Percentiles rank a stretch among this genome's conserved stretches.
Evolutionary conservation across 64 coral and sea anemone species (phyloP).

Genomic region (Actinia tenebrosa): DNA sequence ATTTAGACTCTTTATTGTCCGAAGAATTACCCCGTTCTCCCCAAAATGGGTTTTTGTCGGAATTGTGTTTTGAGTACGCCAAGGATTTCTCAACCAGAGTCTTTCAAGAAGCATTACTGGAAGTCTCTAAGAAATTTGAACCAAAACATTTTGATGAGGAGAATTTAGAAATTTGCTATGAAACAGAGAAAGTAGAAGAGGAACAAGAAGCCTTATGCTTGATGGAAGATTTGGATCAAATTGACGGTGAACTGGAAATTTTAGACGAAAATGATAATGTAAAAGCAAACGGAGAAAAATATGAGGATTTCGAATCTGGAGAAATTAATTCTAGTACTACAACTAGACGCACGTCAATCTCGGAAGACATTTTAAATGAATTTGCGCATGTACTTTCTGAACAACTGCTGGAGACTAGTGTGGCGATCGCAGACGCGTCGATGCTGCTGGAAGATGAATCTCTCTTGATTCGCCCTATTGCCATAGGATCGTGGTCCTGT

Average conservation of each 20-base stretch:
- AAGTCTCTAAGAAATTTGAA: neutral
- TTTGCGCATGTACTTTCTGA: neutral
- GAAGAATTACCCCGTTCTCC: neutral
- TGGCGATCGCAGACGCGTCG: neutral
- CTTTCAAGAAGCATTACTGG: neutral
- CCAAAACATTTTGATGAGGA: neutral
- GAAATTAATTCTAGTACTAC: neutral
- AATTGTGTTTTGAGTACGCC: neutral
- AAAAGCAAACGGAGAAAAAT: neutral
- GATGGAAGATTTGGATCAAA: neutral
- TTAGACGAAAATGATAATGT: neutral
- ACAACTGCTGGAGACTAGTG: neutral
- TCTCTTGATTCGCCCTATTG: conserved; percentile 40
- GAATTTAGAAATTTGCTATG: neutral
- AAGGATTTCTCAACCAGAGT: neutral
- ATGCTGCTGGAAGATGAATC: neutral
- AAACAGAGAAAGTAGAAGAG: neutral
- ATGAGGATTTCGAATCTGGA: neutral
- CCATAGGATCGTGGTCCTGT: conserved; percentile 68
- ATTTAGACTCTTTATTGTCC: neutral
- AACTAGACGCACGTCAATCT: neutral
- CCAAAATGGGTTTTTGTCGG: neutral
- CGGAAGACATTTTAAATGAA: neutral
- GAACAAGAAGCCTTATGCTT: neutral
- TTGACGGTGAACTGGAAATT: neutral